Percentiles rank a stretch among this genome's conserved stretches.
Evolutionary conservation across 1,140 invertebrate species (phyloP).

Genomic region (Hycleus phaleratus): DNA sequence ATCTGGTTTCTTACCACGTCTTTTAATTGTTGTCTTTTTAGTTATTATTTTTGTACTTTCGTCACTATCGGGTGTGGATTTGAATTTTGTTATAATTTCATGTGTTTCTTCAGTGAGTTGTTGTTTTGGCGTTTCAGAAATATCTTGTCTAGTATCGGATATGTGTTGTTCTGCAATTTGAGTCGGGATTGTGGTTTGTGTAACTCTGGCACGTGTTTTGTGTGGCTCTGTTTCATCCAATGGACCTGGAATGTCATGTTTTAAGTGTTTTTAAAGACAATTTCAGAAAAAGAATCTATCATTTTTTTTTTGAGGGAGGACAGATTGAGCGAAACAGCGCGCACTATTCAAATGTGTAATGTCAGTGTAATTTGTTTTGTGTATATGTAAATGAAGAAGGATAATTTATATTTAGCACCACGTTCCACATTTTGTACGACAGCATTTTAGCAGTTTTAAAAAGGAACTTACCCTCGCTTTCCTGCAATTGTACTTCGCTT

Average conservation of each 20-base stretch:
- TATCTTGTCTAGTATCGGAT: slow-evolving; percentile 28
- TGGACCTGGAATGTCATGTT: slow-evolving; percentile 36
- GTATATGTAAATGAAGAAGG: not conserved
- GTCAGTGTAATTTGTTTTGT: slow-evolving; percentile 11
- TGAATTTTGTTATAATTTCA: slow-evolving; percentile 50
- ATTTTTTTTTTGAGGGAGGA: too few species aligned
- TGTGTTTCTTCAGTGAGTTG: slow-evolving; percentile 44
- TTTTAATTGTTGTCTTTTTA: slow-evolving; percentile 47
- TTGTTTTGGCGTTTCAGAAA: slow-evolving; percentile 19
- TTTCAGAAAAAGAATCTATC: not conserved
- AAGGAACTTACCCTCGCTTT: slow-evolving; percentile 47
- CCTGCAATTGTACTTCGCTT: slow-evolving; percentile 43
- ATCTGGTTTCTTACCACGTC: slow-evolving; percentile 33
- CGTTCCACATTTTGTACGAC: slow-evolving; percentile 3
- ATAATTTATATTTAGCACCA: not conserved
- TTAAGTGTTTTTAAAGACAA: slow-evolving; percentile 18
- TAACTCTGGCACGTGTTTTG: slow-evolving; percentile 37
- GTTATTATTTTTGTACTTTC: slow-evolving; percentile 46
- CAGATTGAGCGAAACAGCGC: too few species aligned
- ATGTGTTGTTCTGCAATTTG: slow-evolving; percentile 31
- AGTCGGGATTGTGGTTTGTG: slow-evolving; percentile 29
- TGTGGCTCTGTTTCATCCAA: slow-evolving; percentile 37
- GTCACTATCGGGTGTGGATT: slow-evolving; percentile 41
- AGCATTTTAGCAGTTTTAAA: not conserved
- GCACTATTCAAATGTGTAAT: slow-evolving; percentile 6